Evolutionary conservation across 2,888 invertebrate genomes (phyloP).

Genomic region (Eustalomyia histrio): DNA sequence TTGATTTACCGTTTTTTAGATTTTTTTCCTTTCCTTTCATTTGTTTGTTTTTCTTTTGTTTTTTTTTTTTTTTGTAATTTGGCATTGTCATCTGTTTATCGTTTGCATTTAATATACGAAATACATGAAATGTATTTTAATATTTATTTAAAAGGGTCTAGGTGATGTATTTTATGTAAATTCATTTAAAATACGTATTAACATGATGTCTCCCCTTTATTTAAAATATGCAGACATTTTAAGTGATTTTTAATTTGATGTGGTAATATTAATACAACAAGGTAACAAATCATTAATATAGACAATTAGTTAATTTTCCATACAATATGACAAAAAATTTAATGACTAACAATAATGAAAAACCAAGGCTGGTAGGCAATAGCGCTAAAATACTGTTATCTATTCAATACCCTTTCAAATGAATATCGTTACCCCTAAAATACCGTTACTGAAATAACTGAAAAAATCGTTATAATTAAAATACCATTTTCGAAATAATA

Average conservation of each 20-base stretch:
- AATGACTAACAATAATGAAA: neutral
- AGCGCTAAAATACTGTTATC: no score
- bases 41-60: no score
- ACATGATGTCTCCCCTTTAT: neutral
- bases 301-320: neutral
- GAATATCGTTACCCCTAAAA: no score
- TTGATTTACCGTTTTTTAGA: no score
- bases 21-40: no score
- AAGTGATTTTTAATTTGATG: conserved; percentile 52
- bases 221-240: conserved; percentile 25
- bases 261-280: conserved; percentile 40
- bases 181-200: neutral
- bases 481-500: no score
- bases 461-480: no score
- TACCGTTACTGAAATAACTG: no score
- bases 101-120: conserved; percentile 30
- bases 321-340: neutral
- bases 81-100: conserved; percentile 29
- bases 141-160: conserved; percentile 24
- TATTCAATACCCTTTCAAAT: no score
- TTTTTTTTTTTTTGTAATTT: no score
- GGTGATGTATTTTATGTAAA: conserved; percentile 3
- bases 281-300: conserved; percentile 7
- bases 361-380: no score
- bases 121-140: conserved; percentile 19